These are phyloP conservation scores for Rhagologus leucostigma DNA, from an alignment of 2,113 vertebrate species.

Conservation along the genomic window DNA sequence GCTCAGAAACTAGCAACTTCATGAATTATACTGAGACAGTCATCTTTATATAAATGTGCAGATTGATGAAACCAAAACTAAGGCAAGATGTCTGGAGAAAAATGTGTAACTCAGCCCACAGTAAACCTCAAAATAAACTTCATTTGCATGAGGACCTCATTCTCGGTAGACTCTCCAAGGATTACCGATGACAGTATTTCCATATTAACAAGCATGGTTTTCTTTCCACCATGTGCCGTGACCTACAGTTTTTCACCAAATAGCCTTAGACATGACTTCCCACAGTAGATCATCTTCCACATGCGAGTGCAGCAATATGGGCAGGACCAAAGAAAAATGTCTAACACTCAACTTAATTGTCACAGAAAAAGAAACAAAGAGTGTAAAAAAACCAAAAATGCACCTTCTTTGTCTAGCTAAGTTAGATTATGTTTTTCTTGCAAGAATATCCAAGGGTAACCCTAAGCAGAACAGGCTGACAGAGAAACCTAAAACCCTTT, in stretches of 20 bases:
- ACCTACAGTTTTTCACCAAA: background rate
- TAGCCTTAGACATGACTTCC: background rate
- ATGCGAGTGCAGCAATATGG: background rate
- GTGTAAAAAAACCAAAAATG: background rate
- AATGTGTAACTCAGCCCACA: conserved; percentile 29
- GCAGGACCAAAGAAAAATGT: background rate
- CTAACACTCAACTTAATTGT: background rate
- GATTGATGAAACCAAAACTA: conserved; percentile 24
- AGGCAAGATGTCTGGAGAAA: conserved; percentile 29
- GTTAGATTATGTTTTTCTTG: background rate
- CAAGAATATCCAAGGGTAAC: background rate
- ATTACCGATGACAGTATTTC: background rate
- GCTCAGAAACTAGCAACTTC: background rate
- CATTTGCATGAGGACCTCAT: conserved; percentile 37
- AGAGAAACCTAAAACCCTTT: background rate
- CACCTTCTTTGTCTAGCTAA: background rate
- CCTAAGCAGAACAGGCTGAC: background rate
- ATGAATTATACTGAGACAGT: conserved; percentile 16
- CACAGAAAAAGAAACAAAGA: background rate
- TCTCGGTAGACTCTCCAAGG: background rate
- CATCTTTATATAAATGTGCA: background rate
- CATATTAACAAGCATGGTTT: background rate
- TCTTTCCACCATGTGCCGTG: background rate
- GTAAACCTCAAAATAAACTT: conserved; percentile 52
- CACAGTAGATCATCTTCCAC: background rate